Evolutionary conservation across 2,113 vertebrate species (phyloP).

Genomic region (Hippocampus mohnikei): DNA sequence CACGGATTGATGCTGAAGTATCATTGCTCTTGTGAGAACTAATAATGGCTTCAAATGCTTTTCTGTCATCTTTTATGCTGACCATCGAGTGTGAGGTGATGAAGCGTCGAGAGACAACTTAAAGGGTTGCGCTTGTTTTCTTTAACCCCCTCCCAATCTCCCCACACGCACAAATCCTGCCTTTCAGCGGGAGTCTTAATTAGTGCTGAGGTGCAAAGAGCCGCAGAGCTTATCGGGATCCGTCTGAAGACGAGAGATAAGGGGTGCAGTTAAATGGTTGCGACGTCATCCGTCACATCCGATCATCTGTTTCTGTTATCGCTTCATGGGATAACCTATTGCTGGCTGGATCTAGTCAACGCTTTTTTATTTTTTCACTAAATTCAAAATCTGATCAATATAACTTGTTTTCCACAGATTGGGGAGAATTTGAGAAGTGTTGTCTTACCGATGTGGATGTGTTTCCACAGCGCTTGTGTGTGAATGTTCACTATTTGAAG

Average conservation of each 20-base stretch:
- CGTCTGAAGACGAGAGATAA: conserved; percentile 49
- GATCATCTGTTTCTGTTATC: conserved; percentile 11
- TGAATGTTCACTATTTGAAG: too few relatives aligned
- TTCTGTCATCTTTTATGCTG: conserved; percentile 9
- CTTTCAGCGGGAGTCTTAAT: conserved; percentile 44
- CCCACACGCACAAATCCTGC: conserved; percentile 13
- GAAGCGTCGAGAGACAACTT: conserved; percentile 41
- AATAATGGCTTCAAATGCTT: not conserved
- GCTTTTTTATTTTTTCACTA: not conserved
- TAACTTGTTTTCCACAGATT: not conserved
- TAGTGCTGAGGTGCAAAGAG: conserved; percentile 50
- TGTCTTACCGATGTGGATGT: too few relatives aligned
- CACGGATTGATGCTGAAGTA: not conserved
- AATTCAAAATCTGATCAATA: too few relatives aligned
- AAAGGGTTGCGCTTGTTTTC: conserved; percentile 50
- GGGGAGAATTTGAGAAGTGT: too few relatives aligned
- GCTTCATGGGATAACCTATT: not conserved
- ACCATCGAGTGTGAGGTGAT: conserved; percentile 37
- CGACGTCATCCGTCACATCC: conserved; percentile 28
- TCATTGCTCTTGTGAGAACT: not conserved
- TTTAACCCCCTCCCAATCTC: conserved; percentile 20
- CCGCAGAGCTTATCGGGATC: conserved; percentile 50
- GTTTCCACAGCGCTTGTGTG: too few relatives aligned
- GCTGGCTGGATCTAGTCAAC: not conserved
- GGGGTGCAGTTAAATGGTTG: conserved; percentile 40